Conservation (phyloP, 2,888 invertebrate genomes). For the Pediacus dermestoides region DNA sequence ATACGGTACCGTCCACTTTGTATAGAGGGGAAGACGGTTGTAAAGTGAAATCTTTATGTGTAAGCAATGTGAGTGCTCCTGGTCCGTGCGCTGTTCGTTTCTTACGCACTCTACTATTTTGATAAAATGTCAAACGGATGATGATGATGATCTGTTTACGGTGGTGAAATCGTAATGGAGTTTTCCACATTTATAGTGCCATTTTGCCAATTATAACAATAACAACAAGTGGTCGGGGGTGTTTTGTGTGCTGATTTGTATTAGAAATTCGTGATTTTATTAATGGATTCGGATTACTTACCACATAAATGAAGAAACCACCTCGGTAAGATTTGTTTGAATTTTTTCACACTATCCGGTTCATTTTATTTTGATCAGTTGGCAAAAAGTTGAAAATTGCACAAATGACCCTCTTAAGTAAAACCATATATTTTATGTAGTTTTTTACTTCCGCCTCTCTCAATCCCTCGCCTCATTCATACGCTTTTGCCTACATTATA, state of each 20-base stretch:
- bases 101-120: conserved; percentile 25
- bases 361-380: too few relatives aligned
- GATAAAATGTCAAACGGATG: conserved; percentile 18
- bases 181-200: conserved; percentile 10
- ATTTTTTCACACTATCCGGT: too few relatives aligned
- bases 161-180: not conserved
- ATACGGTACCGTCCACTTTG: conserved; percentile 44
- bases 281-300: conserved; percentile 22
- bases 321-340: conserved; percentile 36
- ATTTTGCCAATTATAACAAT: conserved; percentile 19
- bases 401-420: too few relatives aligned
- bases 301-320: conserved; percentile 41
- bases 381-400: too few relatives aligned
- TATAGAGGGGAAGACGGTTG: conserved; percentile 46
- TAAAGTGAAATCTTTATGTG: conserved; percentile 50
- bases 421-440: too few relatives aligned
- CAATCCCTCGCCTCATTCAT: not conserved
- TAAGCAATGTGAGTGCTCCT: conserved; percentile 40
- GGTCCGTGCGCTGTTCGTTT: conserved; percentile 31
- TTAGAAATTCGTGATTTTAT: conserved; percentile 13
- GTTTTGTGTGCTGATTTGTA: conserved; percentile 16
- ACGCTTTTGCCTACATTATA: not conserved
- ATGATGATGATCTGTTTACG: not conserved
- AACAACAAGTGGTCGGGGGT: conserved; percentile 33
- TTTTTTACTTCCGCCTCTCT: conserved; percentile 1